Percentiles rank a stretch among this genome's conserved stretches.
Evolutionary conservation across 2,888 invertebrate species (phyloP).

Genomic region (Polyploca ridens): DNA sequence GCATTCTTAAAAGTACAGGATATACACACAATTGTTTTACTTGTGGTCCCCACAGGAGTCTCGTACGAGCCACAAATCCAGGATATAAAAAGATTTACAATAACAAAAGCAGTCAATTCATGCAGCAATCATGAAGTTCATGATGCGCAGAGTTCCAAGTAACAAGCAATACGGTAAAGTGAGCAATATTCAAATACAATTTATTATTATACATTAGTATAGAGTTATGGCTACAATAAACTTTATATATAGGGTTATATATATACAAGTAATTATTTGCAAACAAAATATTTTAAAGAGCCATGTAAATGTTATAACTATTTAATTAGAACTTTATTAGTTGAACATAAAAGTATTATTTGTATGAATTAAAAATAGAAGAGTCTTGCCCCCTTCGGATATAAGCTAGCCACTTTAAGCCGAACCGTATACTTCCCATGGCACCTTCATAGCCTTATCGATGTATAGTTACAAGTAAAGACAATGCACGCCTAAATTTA

Average conservation of each 20-base stretch:
- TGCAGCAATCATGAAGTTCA: too few relatives aligned
- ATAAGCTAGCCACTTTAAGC: not conserved
- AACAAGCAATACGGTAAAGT: not conserved
- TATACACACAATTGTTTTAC: too few relatives aligned
- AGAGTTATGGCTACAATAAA: not conserved
- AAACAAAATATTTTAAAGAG: too few relatives aligned
- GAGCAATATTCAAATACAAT: not conserved
- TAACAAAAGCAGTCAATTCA: too few relatives aligned
- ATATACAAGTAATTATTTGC: too few relatives aligned
- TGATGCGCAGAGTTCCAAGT: not conserved
- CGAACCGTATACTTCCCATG: not conserved
- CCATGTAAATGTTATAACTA: too few relatives aligned
- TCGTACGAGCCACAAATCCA: too few relatives aligned
- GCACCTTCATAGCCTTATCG: slow-evolving; percentile 12
- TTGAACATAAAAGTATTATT: not conserved
- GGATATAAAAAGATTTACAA: too few relatives aligned
- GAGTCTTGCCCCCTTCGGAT: too few relatives aligned
- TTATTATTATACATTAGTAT: not conserved
- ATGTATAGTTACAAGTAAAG: not conserved
- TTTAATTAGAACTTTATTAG: not conserved
- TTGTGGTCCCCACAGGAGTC: too few relatives aligned
- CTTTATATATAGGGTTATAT: not conserved
- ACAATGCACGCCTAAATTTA: not conserved
- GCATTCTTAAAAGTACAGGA: too few relatives aligned
- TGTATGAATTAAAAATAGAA: not conserved